These are phyloP conservation scores for Syngnathus acus DNA, from an alignment of 2,797 vertebrate genomes.

Conservation along the genomic window DNA sequence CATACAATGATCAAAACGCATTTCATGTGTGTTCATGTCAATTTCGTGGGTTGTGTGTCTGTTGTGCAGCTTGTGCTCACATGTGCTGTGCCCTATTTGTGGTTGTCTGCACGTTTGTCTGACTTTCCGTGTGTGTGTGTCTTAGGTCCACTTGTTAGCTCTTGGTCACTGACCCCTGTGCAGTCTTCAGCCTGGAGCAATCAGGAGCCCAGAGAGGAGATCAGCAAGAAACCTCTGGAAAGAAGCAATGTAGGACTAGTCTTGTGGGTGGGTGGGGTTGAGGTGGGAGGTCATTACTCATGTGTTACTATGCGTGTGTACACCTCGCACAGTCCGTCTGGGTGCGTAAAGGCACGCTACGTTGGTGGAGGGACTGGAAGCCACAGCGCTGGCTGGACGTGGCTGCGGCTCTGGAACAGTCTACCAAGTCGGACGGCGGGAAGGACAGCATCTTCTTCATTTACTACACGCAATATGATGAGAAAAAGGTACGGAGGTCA, in stretches of 20 bases:
- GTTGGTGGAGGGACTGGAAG: conserved; percentile 94
- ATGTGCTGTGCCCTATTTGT: conserved; percentile 26
- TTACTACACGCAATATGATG: conserved; percentile 84
- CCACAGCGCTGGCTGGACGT: conserved; percentile 91
- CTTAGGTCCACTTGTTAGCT: conserved; percentile 66
- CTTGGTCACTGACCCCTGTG: conserved; percentile 73
- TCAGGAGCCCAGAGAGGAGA: conserved; percentile 73
- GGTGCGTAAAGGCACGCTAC: conserved; percentile 83
- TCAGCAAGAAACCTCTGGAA: conserved; percentile 80
- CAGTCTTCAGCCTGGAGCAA: conserved; percentile 82
- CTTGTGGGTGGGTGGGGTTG: too few species aligned
- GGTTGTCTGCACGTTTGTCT: conserved; percentile 13
- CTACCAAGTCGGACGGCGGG: conserved; percentile 72
- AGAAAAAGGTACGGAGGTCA: conserved; percentile 80
- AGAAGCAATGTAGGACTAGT: conserved; percentile 62
- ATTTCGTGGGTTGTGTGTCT: background rate
- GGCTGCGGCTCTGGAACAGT: conserved; percentile 85
- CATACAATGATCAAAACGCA: background rate
- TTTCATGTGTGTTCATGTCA: background rate
- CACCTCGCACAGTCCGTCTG: conserved; percentile 77
- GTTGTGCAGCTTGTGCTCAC: conserved; percentile 1
- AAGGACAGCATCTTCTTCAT: conserved; percentile 91
- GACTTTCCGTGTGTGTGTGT: conserved; percentile 45
- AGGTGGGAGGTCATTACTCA: too few species aligned
- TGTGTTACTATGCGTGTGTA: background rate